phyloP scores from a whole-genome alignment of 1,140 invertebrate genomes.

The Zaprionus ornatus region DNA sequence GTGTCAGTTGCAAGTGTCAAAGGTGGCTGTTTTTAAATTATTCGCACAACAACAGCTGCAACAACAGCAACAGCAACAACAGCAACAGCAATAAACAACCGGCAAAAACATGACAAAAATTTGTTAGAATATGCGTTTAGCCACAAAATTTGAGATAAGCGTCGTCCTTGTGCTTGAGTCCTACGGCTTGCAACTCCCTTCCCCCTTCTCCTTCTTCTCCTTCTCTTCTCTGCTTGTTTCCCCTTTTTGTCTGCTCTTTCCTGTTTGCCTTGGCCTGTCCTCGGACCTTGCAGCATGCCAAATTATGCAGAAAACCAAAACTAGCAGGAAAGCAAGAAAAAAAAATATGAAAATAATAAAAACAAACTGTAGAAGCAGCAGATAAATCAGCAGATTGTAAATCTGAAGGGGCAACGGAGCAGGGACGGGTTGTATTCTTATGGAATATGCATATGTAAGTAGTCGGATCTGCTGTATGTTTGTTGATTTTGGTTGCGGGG shows the following conservation, averaged over 20 bases:
- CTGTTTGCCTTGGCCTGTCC: not conserved
- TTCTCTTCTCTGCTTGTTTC: not conserved
- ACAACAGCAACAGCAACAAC: conserved; percentile 19
- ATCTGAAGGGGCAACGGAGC: conserved; percentile 18
- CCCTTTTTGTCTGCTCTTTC: not conserved
- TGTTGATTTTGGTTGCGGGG: conserved; percentile 16
- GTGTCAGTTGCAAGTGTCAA: conserved; percentile 81
- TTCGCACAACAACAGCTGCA: conserved; percentile 58
- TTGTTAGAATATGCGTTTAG: conserved; percentile 77
- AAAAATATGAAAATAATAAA: conserved; percentile 45
- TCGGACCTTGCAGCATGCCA: conserved; percentile 52
- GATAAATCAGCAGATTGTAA: conserved; percentile 44
- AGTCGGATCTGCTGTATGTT: conserved; percentile 11
- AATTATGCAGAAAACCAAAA: conserved; percentile 73
- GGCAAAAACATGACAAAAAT: conserved; percentile 72
- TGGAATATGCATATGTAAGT: conserved; percentile 56
- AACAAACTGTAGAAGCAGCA: conserved; percentile 17
- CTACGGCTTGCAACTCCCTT: not conserved
- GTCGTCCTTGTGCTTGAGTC: conserved; percentile 31
- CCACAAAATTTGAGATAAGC: conserved; percentile 72
- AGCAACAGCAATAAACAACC: conserved; percentile 18
- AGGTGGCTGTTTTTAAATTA: conserved; percentile 81
- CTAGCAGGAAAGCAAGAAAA: conserved; percentile 32
- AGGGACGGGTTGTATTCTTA: conserved; percentile 45
- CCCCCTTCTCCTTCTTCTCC: not conserved